Evolutionary conservation across 2,888 invertebrate genomes (phyloP).

Genomic region (Netelia fuscicornis): DNA sequence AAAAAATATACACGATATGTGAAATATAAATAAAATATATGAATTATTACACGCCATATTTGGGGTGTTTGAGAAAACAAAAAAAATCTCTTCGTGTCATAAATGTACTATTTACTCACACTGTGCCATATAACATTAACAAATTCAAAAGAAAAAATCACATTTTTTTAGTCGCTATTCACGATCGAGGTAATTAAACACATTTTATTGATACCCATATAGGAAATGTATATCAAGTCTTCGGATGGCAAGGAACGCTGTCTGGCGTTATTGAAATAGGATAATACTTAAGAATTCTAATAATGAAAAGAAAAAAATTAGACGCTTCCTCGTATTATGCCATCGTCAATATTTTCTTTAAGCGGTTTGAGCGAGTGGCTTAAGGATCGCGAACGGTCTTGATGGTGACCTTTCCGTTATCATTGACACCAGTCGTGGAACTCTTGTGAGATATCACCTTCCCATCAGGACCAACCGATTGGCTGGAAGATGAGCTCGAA

Average conservation of each 20-base stretch:
- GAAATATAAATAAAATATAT: slow-evolving; percentile 19
- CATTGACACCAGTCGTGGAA: slow-evolving; percentile 89
- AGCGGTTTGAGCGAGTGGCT: slow-evolving; percentile 28
- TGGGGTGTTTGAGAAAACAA: slow-evolving; percentile 20
- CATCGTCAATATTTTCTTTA: slow-evolving; percentile 25
- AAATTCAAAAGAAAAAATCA: slow-evolving; percentile 16
- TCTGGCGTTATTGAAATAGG: slow-evolving; percentile 26
- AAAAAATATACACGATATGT: slow-evolving; percentile 29
- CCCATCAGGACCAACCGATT: slow-evolving; percentile 87
- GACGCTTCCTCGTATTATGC: slow-evolving; percentile 31
- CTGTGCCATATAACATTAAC: slow-evolving; percentile 28
- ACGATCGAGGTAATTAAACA: slow-evolving; percentile 24
- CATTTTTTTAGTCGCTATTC: slow-evolving; percentile 46
- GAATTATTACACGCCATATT: slow-evolving; percentile 11
- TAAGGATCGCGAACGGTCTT: slow-evolving; percentile 86
- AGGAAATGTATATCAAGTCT: slow-evolving; percentile 36
- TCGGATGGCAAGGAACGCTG: slow-evolving; percentile 56
- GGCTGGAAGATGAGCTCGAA: slow-evolving; percentile 88
- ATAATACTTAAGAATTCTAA: slow-evolving; percentile 42
- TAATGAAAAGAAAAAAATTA: not conserved
- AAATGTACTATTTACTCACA: slow-evolving; percentile 25
- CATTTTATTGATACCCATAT: slow-evolving; percentile 25
- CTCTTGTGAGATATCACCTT: slow-evolving; percentile 86
- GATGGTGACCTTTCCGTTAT: slow-evolving; percentile 90
- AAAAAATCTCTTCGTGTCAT: slow-evolving; percentile 9